phyloP scores from a whole-genome alignment of 2,888 invertebrate genomes.

The Temnothorax ravouxi region DNA sequence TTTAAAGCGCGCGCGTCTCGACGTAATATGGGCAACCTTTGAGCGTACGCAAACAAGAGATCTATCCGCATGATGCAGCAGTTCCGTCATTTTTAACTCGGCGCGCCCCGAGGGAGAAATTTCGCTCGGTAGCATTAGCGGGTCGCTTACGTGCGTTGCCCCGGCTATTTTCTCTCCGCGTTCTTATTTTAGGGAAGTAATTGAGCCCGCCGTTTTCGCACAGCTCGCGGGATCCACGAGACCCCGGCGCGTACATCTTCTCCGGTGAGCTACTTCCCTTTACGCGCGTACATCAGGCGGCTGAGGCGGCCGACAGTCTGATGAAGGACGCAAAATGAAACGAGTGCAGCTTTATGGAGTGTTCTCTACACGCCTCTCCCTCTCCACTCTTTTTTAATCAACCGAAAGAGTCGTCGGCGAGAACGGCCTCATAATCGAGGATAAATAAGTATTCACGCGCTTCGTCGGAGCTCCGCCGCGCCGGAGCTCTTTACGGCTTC shows the following conservation, averaged over 20 bases:
- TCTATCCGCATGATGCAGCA: conserved; percentile 48
- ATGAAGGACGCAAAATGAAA: conserved; percentile 52
- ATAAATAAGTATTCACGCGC: conserved; percentile 52
- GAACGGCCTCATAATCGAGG: conserved; percentile 51
- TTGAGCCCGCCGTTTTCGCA: neutral
- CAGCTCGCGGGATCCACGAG: conserved; percentile 29
- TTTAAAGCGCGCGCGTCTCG: conserved; percentile 31
- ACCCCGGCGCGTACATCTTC: conserved; percentile 39
- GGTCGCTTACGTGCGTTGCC: conserved; percentile 17
- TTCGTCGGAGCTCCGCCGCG: neutral
- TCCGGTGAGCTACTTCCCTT: conserved; percentile 32
- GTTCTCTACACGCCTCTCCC: conserved; percentile 29
- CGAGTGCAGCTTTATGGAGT: conserved; percentile 52
- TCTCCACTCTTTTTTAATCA: conserved; percentile 51
- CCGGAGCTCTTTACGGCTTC: conserved; percentile 26
- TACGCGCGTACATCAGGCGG: conserved; percentile 53
- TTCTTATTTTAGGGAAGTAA: conserved; percentile 49
- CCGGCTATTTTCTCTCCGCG: conserved; percentile 45
- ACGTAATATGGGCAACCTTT: conserved; percentile 51
- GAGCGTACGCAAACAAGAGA: conserved; percentile 47
- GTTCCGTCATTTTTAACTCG: conserved; percentile 47
- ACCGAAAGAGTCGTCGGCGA: conserved; percentile 50
- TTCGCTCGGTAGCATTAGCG: conserved; percentile 50
- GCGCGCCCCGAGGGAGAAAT: conserved; percentile 34
- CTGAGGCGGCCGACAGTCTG: conserved; percentile 48